These are phyloP conservation scores for Gallinago media DNA, from an alignment of 2,113 vertebrate genomes.

Conservation along the genomic window DNA sequence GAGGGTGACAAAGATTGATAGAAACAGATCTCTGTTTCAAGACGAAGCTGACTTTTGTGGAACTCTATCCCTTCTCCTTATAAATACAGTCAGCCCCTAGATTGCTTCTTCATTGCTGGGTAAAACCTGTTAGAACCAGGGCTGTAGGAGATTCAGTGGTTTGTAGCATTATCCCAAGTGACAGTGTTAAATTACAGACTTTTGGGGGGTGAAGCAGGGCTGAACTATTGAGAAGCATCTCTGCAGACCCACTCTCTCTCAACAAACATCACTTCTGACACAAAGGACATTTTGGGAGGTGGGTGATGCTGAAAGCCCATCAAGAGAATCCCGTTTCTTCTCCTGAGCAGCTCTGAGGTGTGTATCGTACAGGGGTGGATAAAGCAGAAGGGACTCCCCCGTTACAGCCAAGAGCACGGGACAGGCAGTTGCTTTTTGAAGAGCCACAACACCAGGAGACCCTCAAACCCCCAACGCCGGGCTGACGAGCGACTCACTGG, in stretches of 20 bases:
- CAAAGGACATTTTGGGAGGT: background rate
- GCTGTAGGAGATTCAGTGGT: background rate
- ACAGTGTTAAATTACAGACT: background rate
- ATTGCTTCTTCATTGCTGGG: background rate
- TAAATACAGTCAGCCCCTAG: background rate
- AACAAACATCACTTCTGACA: background rate
- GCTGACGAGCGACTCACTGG: rapidly evolving
- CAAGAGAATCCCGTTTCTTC: background rate
- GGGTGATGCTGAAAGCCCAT: background rate
- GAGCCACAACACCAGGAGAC: background rate
- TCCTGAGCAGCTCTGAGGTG: background rate
- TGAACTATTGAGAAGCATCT: background rate
- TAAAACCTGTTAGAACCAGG: background rate
- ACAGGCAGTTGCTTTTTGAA: rapidly evolving
- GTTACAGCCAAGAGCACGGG: background rate
- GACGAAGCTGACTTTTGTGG: background rate
- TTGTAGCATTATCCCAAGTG: background rate
- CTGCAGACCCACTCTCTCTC: background rate
- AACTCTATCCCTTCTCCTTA: background rate
- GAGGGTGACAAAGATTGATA: background rate
- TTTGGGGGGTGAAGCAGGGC: background rate
- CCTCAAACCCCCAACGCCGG: background rate
- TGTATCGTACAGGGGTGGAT: rapidly evolving
- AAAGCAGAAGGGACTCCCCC: background rate
- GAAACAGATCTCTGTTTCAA: background rate